Conservation (phyloP, 2,888 invertebrate species). For the Rambutsinella grinnellia region DNA sequence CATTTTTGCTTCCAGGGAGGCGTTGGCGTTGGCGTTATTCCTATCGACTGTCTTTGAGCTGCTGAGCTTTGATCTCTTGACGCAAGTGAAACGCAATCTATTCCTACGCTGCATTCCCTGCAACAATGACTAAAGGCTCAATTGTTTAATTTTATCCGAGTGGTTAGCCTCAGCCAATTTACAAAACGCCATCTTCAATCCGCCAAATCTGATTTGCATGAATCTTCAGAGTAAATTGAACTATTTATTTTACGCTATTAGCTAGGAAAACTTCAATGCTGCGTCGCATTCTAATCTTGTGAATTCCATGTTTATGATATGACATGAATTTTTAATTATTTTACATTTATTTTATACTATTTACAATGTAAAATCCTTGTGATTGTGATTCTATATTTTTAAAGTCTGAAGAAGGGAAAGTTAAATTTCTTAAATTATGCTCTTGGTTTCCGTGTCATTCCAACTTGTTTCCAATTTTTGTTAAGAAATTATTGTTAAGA, state of each 20-base stretch:
- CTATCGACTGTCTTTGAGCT: constrained; percentile 68
- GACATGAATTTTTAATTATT: not conserved
- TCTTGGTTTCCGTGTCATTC: not conserved
- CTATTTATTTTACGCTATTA: too few relatives aligned
- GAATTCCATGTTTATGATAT: too few relatives aligned
- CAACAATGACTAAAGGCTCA: not conserved
- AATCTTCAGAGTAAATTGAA: not conserved
- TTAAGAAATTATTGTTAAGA: not conserved
- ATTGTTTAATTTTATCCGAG: not conserved
- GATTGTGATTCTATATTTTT: constrained; percentile 43
- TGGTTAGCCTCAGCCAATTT: not conserved
- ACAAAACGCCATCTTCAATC: not conserved
- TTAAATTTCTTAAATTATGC: constrained; percentile 23
- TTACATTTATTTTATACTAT: not conserved
- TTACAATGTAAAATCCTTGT: not conserved
- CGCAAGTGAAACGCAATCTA: not conserved
- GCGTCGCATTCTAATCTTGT: not conserved
- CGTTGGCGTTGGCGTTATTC: constrained; percentile 89
- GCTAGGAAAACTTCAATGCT: too few relatives aligned
- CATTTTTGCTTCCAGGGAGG: constrained; percentile 74
- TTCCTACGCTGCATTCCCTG: not conserved
- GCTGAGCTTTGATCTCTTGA: constrained; percentile 14
- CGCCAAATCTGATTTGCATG: not conserved
- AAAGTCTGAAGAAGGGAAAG: constrained; percentile 50
- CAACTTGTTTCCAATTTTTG: not conserved